Evolutionary conservation across 2,113 vertebrate species (phyloP).

Genomic region (Rhabdornis inornatus): DNA sequence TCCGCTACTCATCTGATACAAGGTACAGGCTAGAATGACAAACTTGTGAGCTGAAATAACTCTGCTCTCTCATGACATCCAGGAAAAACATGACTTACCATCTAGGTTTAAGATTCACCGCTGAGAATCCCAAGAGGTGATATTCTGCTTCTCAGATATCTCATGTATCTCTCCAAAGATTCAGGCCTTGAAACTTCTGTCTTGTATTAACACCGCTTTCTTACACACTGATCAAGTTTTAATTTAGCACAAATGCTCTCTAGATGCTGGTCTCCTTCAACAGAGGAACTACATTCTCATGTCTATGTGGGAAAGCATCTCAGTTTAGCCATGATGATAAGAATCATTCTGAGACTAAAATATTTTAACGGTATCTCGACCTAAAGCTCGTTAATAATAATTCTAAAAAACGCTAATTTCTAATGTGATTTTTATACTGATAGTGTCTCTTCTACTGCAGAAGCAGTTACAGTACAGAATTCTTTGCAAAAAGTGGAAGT

Average conservation of each 20-base stretch:
- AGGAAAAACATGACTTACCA: fast-evolving
- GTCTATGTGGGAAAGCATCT: not conserved
- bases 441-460: not conserved
- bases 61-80: not conserved
- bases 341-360: not conserved
- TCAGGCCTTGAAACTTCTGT: not conserved
- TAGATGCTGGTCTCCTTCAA: not conserved
- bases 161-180: not conserved
- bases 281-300: not conserved
- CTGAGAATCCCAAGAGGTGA: not conserved
- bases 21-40: not conserved
- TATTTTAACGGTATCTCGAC: not conserved
- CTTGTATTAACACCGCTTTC: not conserved
- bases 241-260: not conserved
- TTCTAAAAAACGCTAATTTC: not conserved
- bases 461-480: not conserved
- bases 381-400: not conserved
- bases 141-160: not conserved
- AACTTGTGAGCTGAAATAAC: not conserved
- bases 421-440: not conserved
- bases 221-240: not conserved
- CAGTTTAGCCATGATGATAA: not conserved
- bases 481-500: not conserved
- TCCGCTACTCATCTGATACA: not conserved
- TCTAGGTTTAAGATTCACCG: not conserved